Conservation (phyloP, 1,140 invertebrate species). For the Drosophila prosaltans region DNA sequence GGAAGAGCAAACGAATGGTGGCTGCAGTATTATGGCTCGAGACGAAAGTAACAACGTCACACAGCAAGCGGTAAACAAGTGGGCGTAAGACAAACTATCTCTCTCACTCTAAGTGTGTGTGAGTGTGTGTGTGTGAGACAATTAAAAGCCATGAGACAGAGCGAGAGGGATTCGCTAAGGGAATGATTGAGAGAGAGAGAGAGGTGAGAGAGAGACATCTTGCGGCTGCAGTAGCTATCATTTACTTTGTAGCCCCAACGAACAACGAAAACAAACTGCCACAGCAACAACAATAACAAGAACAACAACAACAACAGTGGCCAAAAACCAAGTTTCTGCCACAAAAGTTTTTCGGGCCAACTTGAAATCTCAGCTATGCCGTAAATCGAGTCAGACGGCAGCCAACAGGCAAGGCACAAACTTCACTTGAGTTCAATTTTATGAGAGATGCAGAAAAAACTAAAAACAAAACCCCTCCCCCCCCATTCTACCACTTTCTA, state of each 20-base stretch:
- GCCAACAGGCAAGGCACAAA: slow-evolving; percentile 5
- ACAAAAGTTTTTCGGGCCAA: slow-evolving; percentile 44
- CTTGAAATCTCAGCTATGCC: slow-evolving; percentile 57
- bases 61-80: slow-evolving; percentile 60
- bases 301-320: slow-evolving; percentile 29
- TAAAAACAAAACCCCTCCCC: not conserved
- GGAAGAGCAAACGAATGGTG: not conserved
- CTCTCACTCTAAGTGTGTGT: slow-evolving; percentile 16
- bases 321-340: slow-evolving; percentile 46
- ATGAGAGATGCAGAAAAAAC: slow-evolving; percentile 34
- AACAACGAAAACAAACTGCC: slow-evolving; percentile 19
- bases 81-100: slow-evolving; percentile 36
- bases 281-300: not conserved
- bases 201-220: slow-evolving; percentile 8
- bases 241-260: slow-evolving; percentile 31
- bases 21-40: slow-evolving; percentile 5
- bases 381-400: slow-evolving; percentile 55
- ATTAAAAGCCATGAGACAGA: slow-evolving; percentile 43
- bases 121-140: slow-evolving; percentile 33
- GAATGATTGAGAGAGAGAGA: not conserved
- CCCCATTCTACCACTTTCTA: too few relatives aligned
- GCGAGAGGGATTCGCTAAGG: not conserved
- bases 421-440: slow-evolving; percentile 41
- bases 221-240: slow-evolving; percentile 41
- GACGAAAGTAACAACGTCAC: slow-evolving; percentile 34